Evolutionary conservation across 2,888 invertebrate species (phyloP), one percentile per base, ranked within the genome.

Genomic region (Drosophila multiciliata): DNA sequence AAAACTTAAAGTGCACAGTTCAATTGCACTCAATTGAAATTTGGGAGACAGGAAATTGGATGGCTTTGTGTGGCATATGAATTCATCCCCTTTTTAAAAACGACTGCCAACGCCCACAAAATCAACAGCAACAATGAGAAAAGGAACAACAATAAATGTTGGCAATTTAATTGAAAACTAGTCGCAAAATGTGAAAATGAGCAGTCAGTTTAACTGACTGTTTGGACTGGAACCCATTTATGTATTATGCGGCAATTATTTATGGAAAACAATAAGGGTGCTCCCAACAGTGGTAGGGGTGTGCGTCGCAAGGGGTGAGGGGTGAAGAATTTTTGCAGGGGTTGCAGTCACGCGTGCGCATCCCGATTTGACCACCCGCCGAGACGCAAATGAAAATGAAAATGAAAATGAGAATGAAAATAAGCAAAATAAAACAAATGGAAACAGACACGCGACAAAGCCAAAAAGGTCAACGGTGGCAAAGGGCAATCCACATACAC

Each of bases 231-330:
- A 57, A 42, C 20, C 71, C 57, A 78, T 74, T 78, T 70, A 71
- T 63, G 79, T 74, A 73, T 70, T 77, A 66, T 78, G 66, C 71
- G 78, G 66, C 66, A 69, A 79, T 78, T 75, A 71, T 72, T 61
- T 66, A 42, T 45, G 38, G 54, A 62, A 35, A 63, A 58, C 49
- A 48, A 58, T 52, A 29, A 60, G 38, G 45, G 23, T 49, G 45
- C 15, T 23, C 23, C 45, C 20, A 1, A 33, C 36, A 23, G 33
- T 48, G 60, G 45, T 40, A 29, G 45, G 20, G 36, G 1, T 26
- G n/a, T 32, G 17, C 33, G 40, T 26, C 55, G 50, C 29, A 11
- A 48, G n/a, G 3, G 17, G 38, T 38, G 17, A 17, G 8, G 17
- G 17, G 4, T 9, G n/a, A 9, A 9, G 40, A 4, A 9, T n/a